These are phyloP conservation scores for Rhabdomys pumilio DNA, from an alignment of 2,797 vertebrate species.

Conservation along the genomic window DNA sequence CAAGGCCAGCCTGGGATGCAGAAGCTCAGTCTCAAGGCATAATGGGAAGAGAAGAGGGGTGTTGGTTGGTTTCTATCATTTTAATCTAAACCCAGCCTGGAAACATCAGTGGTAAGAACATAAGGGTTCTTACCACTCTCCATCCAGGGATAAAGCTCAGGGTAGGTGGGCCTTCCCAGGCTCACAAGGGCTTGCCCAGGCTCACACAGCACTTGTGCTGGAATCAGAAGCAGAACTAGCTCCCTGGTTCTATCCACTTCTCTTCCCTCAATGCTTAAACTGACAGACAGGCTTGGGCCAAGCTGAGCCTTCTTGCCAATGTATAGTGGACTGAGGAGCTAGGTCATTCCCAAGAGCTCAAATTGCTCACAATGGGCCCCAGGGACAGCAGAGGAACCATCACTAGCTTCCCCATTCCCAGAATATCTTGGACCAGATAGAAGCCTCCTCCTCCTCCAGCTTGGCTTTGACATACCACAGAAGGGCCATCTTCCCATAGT, in stretches of 20 bases:
- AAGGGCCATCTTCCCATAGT: not conserved
- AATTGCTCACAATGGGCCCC: not conserved
- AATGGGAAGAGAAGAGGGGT: not conserved
- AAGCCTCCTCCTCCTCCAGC: not conserved
- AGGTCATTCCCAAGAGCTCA: not conserved
- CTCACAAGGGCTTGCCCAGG: not conserved
- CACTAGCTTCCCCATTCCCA: not conserved
- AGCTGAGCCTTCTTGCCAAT: not conserved
- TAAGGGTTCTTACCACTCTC: not conserved
- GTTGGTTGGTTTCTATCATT: not conserved
- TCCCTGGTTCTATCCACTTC: not conserved
- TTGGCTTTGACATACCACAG: not conserved
- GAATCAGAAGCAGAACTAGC: not conserved
- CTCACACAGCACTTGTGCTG: not conserved
- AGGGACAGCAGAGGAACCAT: not conserved
- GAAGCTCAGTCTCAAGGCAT: not conserved
- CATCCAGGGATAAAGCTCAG: not conserved
- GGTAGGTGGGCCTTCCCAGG: not conserved
- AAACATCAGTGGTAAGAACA: too few relatives aligned
- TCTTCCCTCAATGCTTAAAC: not conserved
- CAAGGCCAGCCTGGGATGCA: not conserved
- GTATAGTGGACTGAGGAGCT: not conserved
- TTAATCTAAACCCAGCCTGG: not conserved
- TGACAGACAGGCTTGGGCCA: not conserved
- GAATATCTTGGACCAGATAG: not conserved